Conservation (phyloP, 2,113 vertebrate genomes). For the Solea solea region DNA sequence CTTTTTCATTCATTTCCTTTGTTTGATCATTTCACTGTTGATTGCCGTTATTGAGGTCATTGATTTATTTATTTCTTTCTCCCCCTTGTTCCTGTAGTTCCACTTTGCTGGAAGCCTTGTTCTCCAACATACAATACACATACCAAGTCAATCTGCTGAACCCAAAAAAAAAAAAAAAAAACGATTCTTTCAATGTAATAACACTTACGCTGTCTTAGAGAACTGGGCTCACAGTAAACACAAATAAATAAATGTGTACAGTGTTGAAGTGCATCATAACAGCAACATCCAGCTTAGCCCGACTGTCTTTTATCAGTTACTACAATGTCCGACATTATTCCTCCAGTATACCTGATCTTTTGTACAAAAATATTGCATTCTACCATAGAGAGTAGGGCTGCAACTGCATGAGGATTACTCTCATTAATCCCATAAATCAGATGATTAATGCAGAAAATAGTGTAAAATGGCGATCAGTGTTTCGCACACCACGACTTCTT, state of each 20-base stretch:
- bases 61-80: slow-evolving; percentile 14
- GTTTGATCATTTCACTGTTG: slow-evolving; percentile 10
- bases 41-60: slow-evolving; percentile 27
- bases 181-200: slow-evolving; percentile 20
- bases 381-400: too few relatives aligned
- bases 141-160: slow-evolving; percentile 5
- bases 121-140: slow-evolving; percentile 25
- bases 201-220: background rate
- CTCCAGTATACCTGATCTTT: background rate
- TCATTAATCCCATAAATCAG: too few relatives aligned
- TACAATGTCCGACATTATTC: background rate
- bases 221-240: background rate
- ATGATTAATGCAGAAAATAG: too few relatives aligned
- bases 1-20: slow-evolving; percentile 4
- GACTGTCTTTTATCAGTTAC: background rate
- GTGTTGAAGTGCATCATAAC: background rate
- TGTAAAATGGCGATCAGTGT: too few relatives aligned
- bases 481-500: too few relatives aligned
- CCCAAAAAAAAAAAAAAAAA: slow-evolving; percentile 24
- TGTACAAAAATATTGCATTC: too few relatives aligned
- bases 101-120: slow-evolving; percentile 5
- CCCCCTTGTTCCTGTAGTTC: slow-evolving; percentile 10
- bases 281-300: background rate
- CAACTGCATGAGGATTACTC: too few relatives aligned
- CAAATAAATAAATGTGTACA: slow-evolving; percentile 7